Base-by-base conservation (phyloP, 2,113 vertebrate species). In the Fukomys damarensis region DNA sequence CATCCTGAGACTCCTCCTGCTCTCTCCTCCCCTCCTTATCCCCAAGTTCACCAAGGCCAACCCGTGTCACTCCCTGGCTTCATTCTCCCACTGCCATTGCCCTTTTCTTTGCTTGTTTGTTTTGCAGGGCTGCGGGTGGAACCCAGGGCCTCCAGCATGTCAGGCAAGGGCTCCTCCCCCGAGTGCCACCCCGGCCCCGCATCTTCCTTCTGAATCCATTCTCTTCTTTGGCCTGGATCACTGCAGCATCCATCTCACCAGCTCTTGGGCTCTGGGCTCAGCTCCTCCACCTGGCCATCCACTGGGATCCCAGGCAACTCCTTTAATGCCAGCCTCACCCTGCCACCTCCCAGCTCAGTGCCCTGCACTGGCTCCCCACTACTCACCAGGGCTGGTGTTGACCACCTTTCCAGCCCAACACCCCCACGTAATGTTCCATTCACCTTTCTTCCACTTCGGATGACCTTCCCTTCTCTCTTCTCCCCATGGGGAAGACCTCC, bases 321-420 rank as follows among this genome's bases (percentile, higher is more conserved):
- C 65, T 61, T 56, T 20, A 65, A 65, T 19, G 9, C 76, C 74
- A 72, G 59, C 66, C 56, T 90, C 81, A 41, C 13, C 38, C 2
- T 11, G 12, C 32, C 24, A 7, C 19, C 49, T 38, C 20, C 30
- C 46, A 61, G 32, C 32, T 72, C 43, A 16, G 2, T 0, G 0
- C 20, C 38, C 70, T 56, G 49, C 26, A 0, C 56, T n/a, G 54
- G 65, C 72, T 72, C 66, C 85, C 56, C 22, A 19, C 9, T 11
- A 41, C 26, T 41, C 56, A 4, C 32, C 26, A 28, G 46, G 54
- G 30, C 72, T 76, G 46, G 58, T 20, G 72, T 63, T 56, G 52
- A 30, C n/a, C 3, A 0, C 24, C 13, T 49, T 65, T 52, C 65
- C 35, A 58, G 19, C 41, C 63, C 49, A 12, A 17, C 10, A 11